These are phyloP conservation scores for Mylabris sibirica DNA, from an alignment of 2,888 invertebrate species.

Conservation along the genomic window DNA sequence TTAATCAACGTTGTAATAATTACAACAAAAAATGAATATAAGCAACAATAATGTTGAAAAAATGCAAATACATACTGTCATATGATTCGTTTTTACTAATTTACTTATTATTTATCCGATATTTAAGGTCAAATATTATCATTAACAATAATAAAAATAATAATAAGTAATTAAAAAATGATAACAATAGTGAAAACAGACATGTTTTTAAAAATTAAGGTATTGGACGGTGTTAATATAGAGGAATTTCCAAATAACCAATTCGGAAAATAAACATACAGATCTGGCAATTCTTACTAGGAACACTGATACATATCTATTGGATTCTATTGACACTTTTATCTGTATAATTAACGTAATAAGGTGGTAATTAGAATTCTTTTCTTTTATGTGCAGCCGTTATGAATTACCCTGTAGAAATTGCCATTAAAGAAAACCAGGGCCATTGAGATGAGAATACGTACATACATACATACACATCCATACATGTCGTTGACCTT, in stretches of 20 bases:
- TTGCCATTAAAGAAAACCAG: constrained; percentile 4
- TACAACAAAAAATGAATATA: background rate
- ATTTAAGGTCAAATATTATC: constrained; percentile 10
- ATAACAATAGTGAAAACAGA: background rate
- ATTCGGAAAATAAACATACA: no score
- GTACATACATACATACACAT: no score
- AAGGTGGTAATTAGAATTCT: no score
- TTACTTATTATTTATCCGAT: background rate
- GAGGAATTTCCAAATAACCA: background rate
- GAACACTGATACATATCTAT: no score
- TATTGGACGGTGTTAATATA: background rate
- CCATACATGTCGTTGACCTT: constrained; percentile 12
- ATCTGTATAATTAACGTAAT: no score
- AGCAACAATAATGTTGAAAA: background rate
- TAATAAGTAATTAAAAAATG: background rate
- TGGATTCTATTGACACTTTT: no score
- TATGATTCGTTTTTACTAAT: background rate
- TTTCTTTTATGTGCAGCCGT: no score
- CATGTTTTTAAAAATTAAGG: background rate
- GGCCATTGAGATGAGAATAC: constrained; percentile 2
- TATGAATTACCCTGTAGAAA: background rate
- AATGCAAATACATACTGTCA: background rate
- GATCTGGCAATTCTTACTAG: no score
- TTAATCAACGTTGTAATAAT: background rate
- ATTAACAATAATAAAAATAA: background rate